Base-by-base conservation (phyloP, 2,888 invertebrate genomes). In the Cheilosia grossa region DNA sequence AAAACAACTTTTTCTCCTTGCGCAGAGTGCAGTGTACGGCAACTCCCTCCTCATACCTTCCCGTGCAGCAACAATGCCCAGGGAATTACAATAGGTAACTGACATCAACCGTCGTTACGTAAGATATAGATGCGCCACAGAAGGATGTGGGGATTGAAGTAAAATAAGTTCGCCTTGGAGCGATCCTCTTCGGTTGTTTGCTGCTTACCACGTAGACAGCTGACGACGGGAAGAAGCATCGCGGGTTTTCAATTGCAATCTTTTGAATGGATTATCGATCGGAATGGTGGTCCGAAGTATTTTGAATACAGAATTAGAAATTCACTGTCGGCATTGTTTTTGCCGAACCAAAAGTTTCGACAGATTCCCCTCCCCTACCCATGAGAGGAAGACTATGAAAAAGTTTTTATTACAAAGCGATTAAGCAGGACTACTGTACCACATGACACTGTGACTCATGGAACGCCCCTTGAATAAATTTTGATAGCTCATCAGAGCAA, bases 391-490 rank as follows among this genome's bases (percentile, higher is more conserved):
- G 21, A 24, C 24, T 13, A 24, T 51, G 4, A 19, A 47, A 54
- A 30, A n/a, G 30, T 40, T 24, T 64, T 33, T 24, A 64, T 64
- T 33, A 30, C 21, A 9, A 51, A 73, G 17, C 72, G 27, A 59
- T 61, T 53, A 51, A 61, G 40, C 40, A 67, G 56, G 53, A 77
- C 53, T 44, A 30, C 66, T 58, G 59, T 56, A 58, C 56, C 17
- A 58, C 69, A 42, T 80, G 44, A 63, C 73, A 47, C 63, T 64
- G 9, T 80, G 82, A 74, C 78, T 78, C 78, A 72, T 61, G 24
- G 54, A 72, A 80, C 83, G 80, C 83, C 83, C 83, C 83, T 80
- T 75, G 59, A 83, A 83, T 83, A 83, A 83, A 83, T 80, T 51
- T 69, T 74, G 67, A 49, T 51, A 82, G 51, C 51, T 63, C 66